A percentile compares a stretch with the other conserved stretches of the same genome.
These are phyloP conservation scores for Aphrocallistes beatrix DNA, from an alignment of 37 sponge, comb jelly and placozoan species.

Conservation along the genomic window DNA sequence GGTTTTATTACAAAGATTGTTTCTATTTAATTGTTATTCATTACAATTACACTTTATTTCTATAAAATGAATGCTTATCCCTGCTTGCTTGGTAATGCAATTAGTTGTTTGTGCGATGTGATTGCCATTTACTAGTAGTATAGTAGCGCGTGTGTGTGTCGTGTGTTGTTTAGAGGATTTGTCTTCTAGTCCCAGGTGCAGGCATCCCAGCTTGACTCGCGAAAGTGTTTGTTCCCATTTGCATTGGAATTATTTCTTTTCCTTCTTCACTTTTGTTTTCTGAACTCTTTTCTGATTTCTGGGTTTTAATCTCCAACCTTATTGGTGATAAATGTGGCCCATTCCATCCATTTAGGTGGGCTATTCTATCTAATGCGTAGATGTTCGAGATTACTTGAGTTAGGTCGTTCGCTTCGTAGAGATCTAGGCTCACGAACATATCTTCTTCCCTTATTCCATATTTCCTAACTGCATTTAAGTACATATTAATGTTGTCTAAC, in stretches of 20 bases:
- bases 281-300: neutral
- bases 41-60: too few species aligned
- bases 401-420: neutral
- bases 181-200: neutral
- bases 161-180: neutral
- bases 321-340: too few species aligned
- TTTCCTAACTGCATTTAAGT: neutral
- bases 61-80: too few species aligned
- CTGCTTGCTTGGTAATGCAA: too few species aligned
- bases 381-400: neutral
- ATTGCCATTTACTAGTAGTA: too few species aligned
- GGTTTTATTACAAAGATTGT: too few species aligned
- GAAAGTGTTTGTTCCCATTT: neutral
- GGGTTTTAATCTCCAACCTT: neutral
- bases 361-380: neutral
- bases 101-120: too few species aligned
- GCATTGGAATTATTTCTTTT: neutral
- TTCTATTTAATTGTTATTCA: too few species aligned
- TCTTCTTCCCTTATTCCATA: neutral
- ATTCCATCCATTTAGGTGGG: neutral
- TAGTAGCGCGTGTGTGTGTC: too few species aligned
- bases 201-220: neutral
- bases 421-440: neutral
- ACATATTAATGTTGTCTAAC: constrained; percentile 8
- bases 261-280: neutral